Base-by-base conservation (phyloP, 2,113 vertebrate genomes). In the Gallinago jamesoni region DNA sequence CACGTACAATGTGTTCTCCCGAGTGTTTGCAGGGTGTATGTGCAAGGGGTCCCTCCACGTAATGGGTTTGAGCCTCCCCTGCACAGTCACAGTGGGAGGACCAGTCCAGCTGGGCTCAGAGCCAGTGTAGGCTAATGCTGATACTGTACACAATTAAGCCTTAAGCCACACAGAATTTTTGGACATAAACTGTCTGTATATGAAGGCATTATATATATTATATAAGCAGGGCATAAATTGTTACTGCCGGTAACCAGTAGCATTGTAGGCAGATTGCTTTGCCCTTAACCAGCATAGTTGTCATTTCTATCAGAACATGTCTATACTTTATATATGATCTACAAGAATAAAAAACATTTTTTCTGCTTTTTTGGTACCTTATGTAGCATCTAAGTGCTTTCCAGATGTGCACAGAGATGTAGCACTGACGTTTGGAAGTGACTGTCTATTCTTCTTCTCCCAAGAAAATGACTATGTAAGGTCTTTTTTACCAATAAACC, bases 201-300 rank as follows among this genome's bases (percentile, higher is more conserved):
- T 0, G 0, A 53, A 84, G 43, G 41, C 35, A 18, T 23, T 48
- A 39, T n/a, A n/a, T n/a, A n/a, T n/a, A n/a, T n/a, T n/a, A n/a
- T n/a, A 80, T 14, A 16, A 73, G 48, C 9, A 33, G 23, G 35
- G 10, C 35, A 56, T 56, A 45, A 82, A 45, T 30, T 67, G 11
- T 24, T 60, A 56, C 13, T 72, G 35, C 35, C 31, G 67, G 20
- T 72, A 85, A 73, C 24, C 6, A 50, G 53, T 12, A 77, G 41
- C 39, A 62, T 31, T 19, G 10, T 31, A 67, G 52, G 52, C 39
- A 55, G 18, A 33, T 72, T 39, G 27, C 52, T 76, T 85, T 67
- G 17, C 21, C 39, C 41, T 72, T 67, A 77, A 66, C 20, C 60
- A 94, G 70, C 27, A 55, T n/a, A 70, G 50, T 14, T 55, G 30